These are phyloP conservation scores for Pseudococcus jackbeardsleyi DNA, from an alignment of 2,888 invertebrate species.

Conservation along the genomic window DNA sequence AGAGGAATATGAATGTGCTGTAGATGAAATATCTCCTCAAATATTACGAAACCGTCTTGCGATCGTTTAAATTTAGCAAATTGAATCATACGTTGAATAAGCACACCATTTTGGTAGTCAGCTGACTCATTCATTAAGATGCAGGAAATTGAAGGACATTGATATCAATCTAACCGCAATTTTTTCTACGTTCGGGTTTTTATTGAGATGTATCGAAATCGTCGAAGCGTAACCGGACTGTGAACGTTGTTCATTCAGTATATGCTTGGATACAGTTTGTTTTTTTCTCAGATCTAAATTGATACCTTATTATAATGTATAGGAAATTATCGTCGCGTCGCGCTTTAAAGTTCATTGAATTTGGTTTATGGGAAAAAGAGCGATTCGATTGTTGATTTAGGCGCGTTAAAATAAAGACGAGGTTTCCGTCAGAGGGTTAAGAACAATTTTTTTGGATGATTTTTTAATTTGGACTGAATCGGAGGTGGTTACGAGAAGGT, in stretches of 20 bases:
- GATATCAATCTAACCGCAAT: constrained; percentile 43
- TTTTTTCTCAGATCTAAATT: constrained; percentile 10
- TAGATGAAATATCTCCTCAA: background rate
- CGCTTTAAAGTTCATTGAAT: constrained; percentile 10
- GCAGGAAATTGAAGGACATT: constrained; percentile 42
- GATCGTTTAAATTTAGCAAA: constrained; percentile 6
- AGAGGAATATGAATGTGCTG: background rate
- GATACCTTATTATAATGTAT: constrained; percentile 16
- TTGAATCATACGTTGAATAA: background rate
- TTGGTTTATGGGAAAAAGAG: background rate
- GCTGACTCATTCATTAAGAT: constrained; percentile 46
- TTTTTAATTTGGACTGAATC: too few relatives aligned
- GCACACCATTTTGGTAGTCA: constrained; percentile 2
- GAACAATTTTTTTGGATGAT: background rate
- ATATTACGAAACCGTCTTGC: background rate
- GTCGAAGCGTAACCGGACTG: constrained; percentile 19
- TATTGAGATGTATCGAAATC: constrained; percentile 44
- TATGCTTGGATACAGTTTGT: constrained; percentile 6
- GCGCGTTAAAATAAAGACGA: background rate
- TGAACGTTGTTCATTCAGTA: background rate
- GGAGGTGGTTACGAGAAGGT: too few relatives aligned
- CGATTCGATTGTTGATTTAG: background rate
- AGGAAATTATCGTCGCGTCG: background rate
- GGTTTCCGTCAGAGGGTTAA: background rate
- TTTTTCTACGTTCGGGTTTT: constrained; percentile 13